Conservation (phyloP, 2,888 invertebrate species). For the Dicycla oo region DNA sequence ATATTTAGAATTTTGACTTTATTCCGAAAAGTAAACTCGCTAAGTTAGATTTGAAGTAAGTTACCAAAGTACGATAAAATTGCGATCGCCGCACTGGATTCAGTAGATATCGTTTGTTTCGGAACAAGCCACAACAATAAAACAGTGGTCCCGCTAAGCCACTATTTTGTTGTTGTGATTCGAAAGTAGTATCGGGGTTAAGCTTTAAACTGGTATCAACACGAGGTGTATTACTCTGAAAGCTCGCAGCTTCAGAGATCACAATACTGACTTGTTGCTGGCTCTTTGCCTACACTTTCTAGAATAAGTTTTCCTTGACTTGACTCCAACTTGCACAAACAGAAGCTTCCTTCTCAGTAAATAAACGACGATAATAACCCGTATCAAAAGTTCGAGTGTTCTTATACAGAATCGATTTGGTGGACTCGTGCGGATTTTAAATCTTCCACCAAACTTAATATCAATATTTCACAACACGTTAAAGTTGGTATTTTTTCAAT, state of each 20-base stretch:
- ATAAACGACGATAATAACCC: constrained; percentile 23
- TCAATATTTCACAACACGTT: constrained; percentile 52
- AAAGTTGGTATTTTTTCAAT: constrained; percentile 55
- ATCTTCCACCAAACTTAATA: constrained; percentile 36
- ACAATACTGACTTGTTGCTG: constrained; percentile 60
- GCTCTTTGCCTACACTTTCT: constrained; percentile 49
- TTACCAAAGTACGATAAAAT: constrained; percentile 20
- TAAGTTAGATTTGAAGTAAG: constrained; percentile 7
- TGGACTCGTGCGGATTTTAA: constrained; percentile 19
- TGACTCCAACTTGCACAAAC: constrained; percentile 19
- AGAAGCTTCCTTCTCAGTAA: constrained; percentile 20
- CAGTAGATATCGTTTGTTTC: constrained; percentile 22
- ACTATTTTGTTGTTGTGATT: constrained; percentile 39
- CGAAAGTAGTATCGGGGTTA: constrained; percentile 46
- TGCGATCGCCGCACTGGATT: constrained; percentile 11
- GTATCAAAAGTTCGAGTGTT: not conserved
- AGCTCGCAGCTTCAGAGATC: constrained; percentile 43
- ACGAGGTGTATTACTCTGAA: constrained; percentile 35
- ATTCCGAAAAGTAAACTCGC: not conserved
- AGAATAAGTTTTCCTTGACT: constrained; percentile 41
- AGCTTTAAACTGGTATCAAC: constrained; percentile 52
- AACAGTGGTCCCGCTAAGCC: constrained; percentile 21
- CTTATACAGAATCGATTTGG: constrained; percentile 10
- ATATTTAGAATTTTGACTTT: constrained; percentile 4
- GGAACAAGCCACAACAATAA: constrained; percentile 24